These are phyloP conservation scores for Amphimedon queenslandica DNA, from an alignment of 37 sponge, comb jelly and placozoan genomes.

Conservation along the genomic window DNA sequence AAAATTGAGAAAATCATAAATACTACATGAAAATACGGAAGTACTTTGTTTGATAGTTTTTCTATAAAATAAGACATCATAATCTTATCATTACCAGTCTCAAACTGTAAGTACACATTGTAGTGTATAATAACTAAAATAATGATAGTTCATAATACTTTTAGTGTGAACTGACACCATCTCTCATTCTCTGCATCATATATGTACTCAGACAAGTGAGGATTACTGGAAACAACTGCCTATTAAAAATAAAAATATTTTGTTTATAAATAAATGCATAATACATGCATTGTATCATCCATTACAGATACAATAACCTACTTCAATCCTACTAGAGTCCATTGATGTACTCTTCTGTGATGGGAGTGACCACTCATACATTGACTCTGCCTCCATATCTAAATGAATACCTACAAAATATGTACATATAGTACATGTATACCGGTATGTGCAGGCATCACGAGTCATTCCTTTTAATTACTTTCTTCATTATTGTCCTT, in stretches of 20 bases:
- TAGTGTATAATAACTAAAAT: no score
- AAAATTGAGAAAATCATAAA: neutral
- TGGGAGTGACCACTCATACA: no score
- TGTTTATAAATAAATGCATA: neutral
- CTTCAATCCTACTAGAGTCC: neutral
- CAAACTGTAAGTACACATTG: constrained; percentile 71
- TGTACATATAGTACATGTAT: neutral
- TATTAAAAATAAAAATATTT: constrained; percentile 14
- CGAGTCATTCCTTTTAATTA: no score
- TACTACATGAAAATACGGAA: neutral
- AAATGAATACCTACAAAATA: neutral
- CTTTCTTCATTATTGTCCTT: no score
- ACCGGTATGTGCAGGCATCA: neutral
- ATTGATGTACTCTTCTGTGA: neutral
- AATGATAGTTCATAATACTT: constrained; percentile 36
- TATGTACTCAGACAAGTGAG: constrained; percentile 42
- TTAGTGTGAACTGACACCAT: constrained; percentile 74
- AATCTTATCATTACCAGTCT: constrained; percentile 57
- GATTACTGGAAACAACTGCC: constrained; percentile 34
- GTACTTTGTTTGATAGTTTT: constrained; percentile 52
- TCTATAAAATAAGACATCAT: constrained; percentile 65
- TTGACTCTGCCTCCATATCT: neutral
- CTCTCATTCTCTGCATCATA: constrained; percentile 62
- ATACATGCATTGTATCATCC: neutral
- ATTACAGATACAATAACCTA: neutral